Evolutionary conservation across 2,888 invertebrate species (phyloP).

Genomic region (Acholoe squamosa): DNA sequence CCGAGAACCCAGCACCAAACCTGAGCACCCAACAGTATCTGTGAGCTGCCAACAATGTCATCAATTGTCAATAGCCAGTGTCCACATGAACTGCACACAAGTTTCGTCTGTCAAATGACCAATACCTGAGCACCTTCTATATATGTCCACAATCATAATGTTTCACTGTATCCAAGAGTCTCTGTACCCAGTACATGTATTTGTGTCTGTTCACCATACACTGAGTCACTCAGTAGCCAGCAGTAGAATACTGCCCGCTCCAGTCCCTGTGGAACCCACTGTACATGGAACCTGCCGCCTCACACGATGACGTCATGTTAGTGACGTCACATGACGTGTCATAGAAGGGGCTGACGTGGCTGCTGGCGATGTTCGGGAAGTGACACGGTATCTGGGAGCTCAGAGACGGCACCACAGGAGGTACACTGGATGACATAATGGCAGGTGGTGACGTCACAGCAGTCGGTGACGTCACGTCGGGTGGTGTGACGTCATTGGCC

Average conservation of each 20-base stretch:
- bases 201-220: too few species aligned
- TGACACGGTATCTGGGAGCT: neutral
- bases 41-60: too few species aligned
- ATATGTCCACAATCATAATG: too few species aligned
- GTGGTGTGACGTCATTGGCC: neutral
- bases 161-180: too few species aligned
- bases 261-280: conserved; percentile 27
- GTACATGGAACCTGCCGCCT: neutral
- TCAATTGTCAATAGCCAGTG: too few species aligned
- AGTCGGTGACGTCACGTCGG: neutral
- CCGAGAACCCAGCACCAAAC: too few species aligned
- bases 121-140: too few species aligned
- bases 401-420: neutral
- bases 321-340: neutral
- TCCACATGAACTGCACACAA: too few species aligned
- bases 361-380: neutral
- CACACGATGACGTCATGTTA: neutral
- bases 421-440: neutral
- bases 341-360: neutral
- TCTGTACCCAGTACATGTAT: too few species aligned
- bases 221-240: conserved; percentile 33
- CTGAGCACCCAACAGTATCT: too few species aligned
- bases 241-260: neutral
- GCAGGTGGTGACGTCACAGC: neutral
- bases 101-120: too few species aligned